Percentiles rank a stretch among this genome's conserved stretches.
phyloP scores from a whole-genome alignment of 2,888 invertebrate genomes.

The Acanthosepion lycidas region DNA sequence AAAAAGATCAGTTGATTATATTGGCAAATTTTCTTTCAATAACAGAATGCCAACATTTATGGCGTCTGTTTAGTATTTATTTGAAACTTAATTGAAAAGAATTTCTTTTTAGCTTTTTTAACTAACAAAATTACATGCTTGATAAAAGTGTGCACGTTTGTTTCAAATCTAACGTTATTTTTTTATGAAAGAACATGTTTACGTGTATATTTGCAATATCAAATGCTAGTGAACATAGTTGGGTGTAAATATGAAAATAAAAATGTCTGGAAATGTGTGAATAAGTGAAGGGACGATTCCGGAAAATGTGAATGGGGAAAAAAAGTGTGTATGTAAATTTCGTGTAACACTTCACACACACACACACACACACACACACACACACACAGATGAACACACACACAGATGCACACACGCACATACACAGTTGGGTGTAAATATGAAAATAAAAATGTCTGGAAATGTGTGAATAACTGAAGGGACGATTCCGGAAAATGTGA shows the following conservation, averaged over 20 bases:
- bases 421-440: no score
- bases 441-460: no score
- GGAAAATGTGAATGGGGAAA: background rate
- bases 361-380: no score
- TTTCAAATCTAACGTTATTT: background rate
- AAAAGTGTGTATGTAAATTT: background rate
- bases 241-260: no score
- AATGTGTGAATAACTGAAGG: background rate
- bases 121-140: background rate
- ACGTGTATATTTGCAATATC: no score
- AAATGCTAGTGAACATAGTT: no score
- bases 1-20: background rate
- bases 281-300: background rate
- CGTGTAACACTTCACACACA: no score
- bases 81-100: background rate
- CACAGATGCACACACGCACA: no score
- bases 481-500: background rate
- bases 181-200: background rate
- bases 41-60: background rate
- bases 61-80: background rate
- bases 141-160: background rate
- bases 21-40: background rate
- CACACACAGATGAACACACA: no score
- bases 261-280: no score
- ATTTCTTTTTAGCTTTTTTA: background rate